Evolutionary conservation across 2,113 vertebrate genomes (phyloP).

Genomic region (cattle (Bos taurus)): DNA sequence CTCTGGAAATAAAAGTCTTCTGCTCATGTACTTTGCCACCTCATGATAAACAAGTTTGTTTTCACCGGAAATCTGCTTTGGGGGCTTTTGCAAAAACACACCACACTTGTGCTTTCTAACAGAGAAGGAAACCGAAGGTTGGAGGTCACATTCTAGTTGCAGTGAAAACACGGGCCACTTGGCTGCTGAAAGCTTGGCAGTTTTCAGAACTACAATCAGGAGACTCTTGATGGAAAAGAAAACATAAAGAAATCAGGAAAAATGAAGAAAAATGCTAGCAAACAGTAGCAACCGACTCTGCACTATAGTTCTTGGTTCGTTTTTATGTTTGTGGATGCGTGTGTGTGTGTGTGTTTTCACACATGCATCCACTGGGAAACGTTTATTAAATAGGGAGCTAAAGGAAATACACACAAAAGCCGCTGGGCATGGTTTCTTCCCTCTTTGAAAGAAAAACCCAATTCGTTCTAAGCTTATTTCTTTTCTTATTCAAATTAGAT

Average conservation of each 20-base stretch:
- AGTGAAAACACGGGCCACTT: background rate
- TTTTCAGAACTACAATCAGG: background rate
- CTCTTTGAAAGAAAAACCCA: background rate
- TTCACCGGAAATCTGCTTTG: conserved; percentile 40
- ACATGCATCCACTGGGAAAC: background rate
- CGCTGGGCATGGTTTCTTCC: background rate
- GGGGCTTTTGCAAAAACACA: background rate
- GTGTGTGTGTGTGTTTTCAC: background rate
- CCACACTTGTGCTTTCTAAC: background rate
- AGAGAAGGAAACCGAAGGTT: conserved; percentile 39
- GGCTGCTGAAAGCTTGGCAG: background rate
- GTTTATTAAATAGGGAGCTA: background rate
- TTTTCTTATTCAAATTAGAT: background rate
- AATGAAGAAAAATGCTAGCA: background rate
- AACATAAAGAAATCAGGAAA: background rate
- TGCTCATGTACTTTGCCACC: background rate
- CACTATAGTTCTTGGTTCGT: too few species aligned
- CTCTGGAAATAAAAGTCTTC: conserved; percentile 55
- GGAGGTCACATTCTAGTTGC: conserved; percentile 26
- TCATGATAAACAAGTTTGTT: conserved; percentile 38
- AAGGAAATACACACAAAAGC: background rate
- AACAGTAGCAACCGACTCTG: background rate
- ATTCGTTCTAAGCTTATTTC: background rate
- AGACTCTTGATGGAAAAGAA: background rate
- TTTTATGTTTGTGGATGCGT: background rate